A percentile compares a stretch with the other conserved stretches of the same genome.
These are phyloP conservation scores for Calosoma granatense DNA, from an alignment of 1,140 invertebrate species.

Conservation along the genomic window DNA sequence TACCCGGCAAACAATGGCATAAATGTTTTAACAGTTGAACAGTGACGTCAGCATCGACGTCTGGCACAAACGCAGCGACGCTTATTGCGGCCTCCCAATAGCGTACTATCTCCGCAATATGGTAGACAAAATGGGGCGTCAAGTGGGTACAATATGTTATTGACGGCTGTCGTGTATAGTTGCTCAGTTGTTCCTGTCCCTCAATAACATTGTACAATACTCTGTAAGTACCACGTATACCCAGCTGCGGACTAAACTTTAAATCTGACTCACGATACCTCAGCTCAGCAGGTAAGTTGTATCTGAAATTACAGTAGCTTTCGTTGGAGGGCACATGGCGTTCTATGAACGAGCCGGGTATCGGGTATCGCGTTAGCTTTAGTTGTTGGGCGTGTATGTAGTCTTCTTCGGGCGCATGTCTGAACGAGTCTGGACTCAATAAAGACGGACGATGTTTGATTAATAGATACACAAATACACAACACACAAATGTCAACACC, in stretches of 20 bases:
- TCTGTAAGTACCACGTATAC: slow-evolving; percentile 43
- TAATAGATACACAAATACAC: not conserved
- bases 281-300: slow-evolving; percentile 45
- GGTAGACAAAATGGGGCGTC: slow-evolving; percentile 61
- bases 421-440: not conserved
- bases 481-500: not conserved
- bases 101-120: slow-evolving; percentile 54
- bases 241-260: slow-evolving; percentile 43
- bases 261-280: slow-evolving; percentile 38
- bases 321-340: slow-evolving; percentile 38
- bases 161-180: not conserved
- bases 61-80: slow-evolving; percentile 59
- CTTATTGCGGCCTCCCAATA: slow-evolving; percentile 66
- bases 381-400: not conserved
- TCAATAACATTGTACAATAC: slow-evolving; percentile 54
- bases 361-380: not conserved
- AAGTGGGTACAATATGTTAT: slow-evolving; percentile 61
- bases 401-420: not conserved
- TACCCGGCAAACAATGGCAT: slow-evolving; percentile 51
- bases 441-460: not conserved
- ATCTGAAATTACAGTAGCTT: slow-evolving; percentile 52
- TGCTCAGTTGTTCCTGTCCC: slow-evolving; percentile 26
- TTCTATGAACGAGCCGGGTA: slow-evolving; percentile 42
- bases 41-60: slow-evolving; percentile 50
- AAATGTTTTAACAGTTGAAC: slow-evolving; percentile 49